Percentiles rank a stretch among this genome's conserved stretches.
These are phyloP conservation scores for Xestia c-nigrum DNA, from an alignment of 2,888 invertebrate species.

Conservation along the genomic window DNA sequence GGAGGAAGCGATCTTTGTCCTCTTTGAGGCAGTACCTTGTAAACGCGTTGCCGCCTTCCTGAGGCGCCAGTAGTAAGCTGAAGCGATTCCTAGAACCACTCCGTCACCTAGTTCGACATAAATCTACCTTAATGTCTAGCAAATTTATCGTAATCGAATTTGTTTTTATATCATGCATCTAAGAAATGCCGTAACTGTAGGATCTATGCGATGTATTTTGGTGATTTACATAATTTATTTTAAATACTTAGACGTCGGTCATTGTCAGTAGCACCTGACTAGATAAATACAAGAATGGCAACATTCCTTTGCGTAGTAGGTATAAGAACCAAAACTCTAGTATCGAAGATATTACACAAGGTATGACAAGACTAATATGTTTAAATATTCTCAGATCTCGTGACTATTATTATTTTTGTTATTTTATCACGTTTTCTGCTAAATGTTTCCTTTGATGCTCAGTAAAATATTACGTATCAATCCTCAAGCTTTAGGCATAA, in stretches of 20 bases:
- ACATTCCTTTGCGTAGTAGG: background rate
- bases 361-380: background rate
- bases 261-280: background rate
- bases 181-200: background rate
- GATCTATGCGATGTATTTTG: background rate
- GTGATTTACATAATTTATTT: background rate
- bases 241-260: background rate
- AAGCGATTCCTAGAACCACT: constrained; percentile 11
- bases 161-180: background rate
- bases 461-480: background rate
- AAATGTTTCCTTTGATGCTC: background rate
- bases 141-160: background rate
- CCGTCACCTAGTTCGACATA: too few species aligned
- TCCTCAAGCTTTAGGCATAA: background rate
- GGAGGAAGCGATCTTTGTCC: constrained; percentile 75
- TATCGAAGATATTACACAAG: background rate
- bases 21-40: constrained; percentile 70
- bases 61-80: constrained; percentile 28
- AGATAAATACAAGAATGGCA: background rate
- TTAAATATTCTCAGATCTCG: constrained; percentile 6
- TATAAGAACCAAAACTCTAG: background rate
- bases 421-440: constrained; percentile 17
- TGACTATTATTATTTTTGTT: constrained; percentile 5
- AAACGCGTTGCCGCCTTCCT: constrained; percentile 61
- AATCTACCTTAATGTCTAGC: background rate